Evolutionary conservation across 2,888 invertebrate species (phyloP), one percentile per base, ranked within the genome.

Genomic region (Idaea aversata): DNA sequence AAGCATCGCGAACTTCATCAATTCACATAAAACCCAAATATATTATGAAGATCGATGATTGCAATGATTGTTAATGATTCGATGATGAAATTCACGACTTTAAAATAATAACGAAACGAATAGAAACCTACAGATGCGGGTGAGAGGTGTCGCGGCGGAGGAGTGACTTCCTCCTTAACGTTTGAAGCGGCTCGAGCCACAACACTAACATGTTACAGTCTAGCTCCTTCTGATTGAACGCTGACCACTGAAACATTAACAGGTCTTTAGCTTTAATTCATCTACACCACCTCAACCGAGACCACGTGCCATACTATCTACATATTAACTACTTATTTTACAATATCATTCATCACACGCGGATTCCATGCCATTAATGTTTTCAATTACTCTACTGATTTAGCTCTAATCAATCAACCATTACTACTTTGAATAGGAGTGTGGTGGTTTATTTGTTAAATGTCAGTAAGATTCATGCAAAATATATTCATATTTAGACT

Each of bases 241-340:
- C 78, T 87, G 88, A 90, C 82, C 87, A 91, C 93, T 93, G 93
- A 91, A 93, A 93, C 83, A 90, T 90, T 80, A 90, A 91, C 82
- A 86, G 82, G 78, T 77, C 72, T 90, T 92, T 88, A 91, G 81
- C 82, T 82, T 81, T 75, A 75, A 73, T 73, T 75, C 76, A 83
- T 77, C 61, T 80, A 78, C 65, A 74, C 77, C 72, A 85, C 85
- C 82, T 78, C 77, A 84, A 90, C 90, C 91, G 83, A 72, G 73
- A 80, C 86, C 87, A 83, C 75, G 73, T 78, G 85, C 87, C 82
- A 82, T 81, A 78, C 80, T 77, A 80, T 67, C 61, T 65, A 67
- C 66, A 67, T 66, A 63, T 63, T 67, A 61, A 61, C 38, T 62
- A 34, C 68, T 60, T 75, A 74, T 72, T 10, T 47, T 13, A 73